These are phyloP conservation scores for Caenorhabditis tropicalis DNA, from an alignment of 1,140 invertebrate species.

Conservation along the genomic window DNA sequence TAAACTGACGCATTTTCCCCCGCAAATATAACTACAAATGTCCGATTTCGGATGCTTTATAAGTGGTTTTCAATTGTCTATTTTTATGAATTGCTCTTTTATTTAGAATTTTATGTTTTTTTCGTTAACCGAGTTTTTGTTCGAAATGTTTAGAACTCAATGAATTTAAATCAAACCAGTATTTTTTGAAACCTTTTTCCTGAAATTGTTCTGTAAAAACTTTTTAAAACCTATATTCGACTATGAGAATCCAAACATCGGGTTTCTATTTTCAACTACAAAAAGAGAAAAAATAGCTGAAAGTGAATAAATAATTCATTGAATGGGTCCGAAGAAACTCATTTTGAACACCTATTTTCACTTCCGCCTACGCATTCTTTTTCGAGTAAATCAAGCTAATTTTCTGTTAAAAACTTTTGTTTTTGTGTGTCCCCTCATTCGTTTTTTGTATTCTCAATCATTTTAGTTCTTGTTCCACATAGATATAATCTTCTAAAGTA, in stretches of 20 bases:
- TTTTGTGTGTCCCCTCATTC: background rate
- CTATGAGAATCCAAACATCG: too few relatives aligned
- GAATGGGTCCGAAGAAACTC: background rate
- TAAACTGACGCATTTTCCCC: background rate
- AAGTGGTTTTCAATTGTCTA: background rate
- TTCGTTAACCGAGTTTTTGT: background rate
- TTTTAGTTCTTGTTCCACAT: background rate
- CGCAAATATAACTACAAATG: constrained; percentile 5
- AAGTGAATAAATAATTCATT: background rate
- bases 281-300: background rate
- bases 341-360: background rate
- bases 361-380: background rate
- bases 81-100: background rate
- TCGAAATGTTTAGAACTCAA: too few relatives aligned
- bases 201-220: too few relatives aligned
- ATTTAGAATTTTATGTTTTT: background rate
- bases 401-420: background rate
- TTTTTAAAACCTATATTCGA: too few relatives aligned
- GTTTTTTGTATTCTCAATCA: background rate
- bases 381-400: background rate
- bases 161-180: too few relatives aligned
- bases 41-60: constrained; percentile 11
- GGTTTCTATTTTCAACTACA: background rate
- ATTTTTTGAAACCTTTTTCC: too few relatives aligned
- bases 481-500: background rate